Evolutionary conservation across 2,797 vertebrate genomes (phyloP).

Genomic region (Coregonus ussuriensis): DNA sequence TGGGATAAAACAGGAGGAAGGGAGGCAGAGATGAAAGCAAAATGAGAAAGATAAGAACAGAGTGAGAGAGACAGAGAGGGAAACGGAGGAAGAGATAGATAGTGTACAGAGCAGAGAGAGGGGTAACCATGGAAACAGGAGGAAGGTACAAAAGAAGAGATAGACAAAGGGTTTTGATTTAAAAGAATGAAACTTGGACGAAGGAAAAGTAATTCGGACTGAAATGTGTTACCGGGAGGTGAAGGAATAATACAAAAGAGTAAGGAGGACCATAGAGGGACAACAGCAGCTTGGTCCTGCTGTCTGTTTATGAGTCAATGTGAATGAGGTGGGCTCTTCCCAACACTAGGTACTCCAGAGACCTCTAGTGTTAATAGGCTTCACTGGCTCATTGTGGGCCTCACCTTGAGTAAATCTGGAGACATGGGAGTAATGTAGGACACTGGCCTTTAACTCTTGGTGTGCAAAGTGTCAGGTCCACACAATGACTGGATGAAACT

Average conservation of each 20-base stretch:
- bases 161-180: conserved; percentile 86
- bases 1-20: conserved; percentile 86
- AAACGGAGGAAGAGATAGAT: conserved; percentile 81
- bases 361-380: conserved; percentile 77
- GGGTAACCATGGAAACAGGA: conserved; percentile 88
- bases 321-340: conserved; percentile 54
- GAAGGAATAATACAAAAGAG: conserved; percentile 75
- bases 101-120: conserved; percentile 84
- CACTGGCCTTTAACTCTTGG: conserved; percentile 35
- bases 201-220: conserved; percentile 83
- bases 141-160: conserved; percentile 85
- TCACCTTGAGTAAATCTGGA: conserved; percentile 72
- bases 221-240: conserved; percentile 80
- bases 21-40: conserved; percentile 88
- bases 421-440: conserved; percentile 66
- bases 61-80: conserved; percentile 84
- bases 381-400: conserved; percentile 68
- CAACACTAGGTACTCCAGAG: conserved; percentile 67
- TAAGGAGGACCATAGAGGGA: conserved; percentile 55
- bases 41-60: conserved; percentile 89
- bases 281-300: conserved; percentile 44
- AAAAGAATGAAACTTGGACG: conserved; percentile 86
- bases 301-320: conserved; percentile 52
- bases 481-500: conserved; percentile 14
- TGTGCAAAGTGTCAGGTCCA: conserved; percentile 10